Conservation (phyloP, 2,797 vertebrate genomes). For the Synanceia verrucosa region DNA sequence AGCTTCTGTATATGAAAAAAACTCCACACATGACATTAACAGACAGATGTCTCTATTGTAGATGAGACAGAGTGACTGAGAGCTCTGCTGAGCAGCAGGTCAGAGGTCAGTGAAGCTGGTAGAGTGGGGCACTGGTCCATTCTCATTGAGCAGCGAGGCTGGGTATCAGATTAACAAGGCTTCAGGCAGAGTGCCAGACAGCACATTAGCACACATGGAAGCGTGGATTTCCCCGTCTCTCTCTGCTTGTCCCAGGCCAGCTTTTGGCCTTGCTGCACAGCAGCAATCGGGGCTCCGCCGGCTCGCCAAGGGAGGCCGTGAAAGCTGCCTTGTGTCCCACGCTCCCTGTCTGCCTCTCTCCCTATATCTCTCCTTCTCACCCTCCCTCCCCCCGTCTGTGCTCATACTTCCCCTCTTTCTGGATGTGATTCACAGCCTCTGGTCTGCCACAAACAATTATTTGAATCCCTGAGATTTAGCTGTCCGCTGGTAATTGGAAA, state of each 20-base stretch:
- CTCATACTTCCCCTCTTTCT: constrained; percentile 49
- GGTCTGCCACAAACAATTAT: constrained; percentile 65
- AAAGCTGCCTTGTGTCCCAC: constrained; percentile 78
- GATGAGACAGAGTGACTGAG: constrained; percentile 40
- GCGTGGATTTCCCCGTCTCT: constrained; percentile 68
- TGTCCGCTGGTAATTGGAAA: constrained; percentile 44
- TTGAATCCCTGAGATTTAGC: constrained; percentile 55
- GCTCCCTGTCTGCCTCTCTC: constrained; percentile 54
- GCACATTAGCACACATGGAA: constrained; percentile 81
- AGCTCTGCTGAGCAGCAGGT: constrained; percentile 48
- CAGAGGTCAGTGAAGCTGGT: constrained; percentile 61
- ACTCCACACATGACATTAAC: background rate
- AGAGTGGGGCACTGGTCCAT: constrained; percentile 54
- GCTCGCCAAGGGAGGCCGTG: constrained; percentile 59
- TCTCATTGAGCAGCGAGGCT: constrained; percentile 60
- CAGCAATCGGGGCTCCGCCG: constrained; percentile 53
- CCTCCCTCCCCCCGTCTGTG: constrained; percentile 27
- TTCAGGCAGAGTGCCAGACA: constrained; percentile 83
- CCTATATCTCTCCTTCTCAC: constrained; percentile 32
- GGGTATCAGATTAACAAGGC: constrained; percentile 81
- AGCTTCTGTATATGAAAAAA: background rate
- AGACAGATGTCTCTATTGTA: constrained; percentile 17
- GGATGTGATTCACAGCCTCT: constrained; percentile 58
- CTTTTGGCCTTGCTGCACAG: constrained; percentile 62
- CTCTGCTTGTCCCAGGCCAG: constrained; percentile 56